phyloP scores from a whole-genome alignment of 2,888 invertebrate species.

The Cataglyphis altisquamis region DNA sequence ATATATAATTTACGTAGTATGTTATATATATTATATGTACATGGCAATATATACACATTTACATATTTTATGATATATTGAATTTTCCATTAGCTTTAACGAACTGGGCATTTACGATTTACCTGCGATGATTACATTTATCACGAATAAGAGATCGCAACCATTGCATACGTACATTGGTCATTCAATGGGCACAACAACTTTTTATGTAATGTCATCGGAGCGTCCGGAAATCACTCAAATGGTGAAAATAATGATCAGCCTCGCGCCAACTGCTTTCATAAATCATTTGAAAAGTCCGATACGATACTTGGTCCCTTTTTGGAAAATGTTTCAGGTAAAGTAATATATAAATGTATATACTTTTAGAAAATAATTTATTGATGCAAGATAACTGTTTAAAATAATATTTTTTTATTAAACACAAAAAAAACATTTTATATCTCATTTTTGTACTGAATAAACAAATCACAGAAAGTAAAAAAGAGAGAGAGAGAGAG shows the following conservation, averaged over 20 bases:
- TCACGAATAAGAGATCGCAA: slow-evolving; percentile 86
- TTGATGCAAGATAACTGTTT: not conserved
- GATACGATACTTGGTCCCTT: slow-evolving; percentile 89
- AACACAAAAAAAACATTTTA: slow-evolving; percentile 67
- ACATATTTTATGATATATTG: not conserved
- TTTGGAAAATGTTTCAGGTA: slow-evolving; percentile 88
- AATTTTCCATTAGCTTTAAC: slow-evolving; percentile 90
- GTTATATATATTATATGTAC: too few relatives aligned
- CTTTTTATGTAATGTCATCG: slow-evolving; percentile 91
- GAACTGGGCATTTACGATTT: slow-evolving; percentile 96
- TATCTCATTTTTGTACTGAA: too few relatives aligned
- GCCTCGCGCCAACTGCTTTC: slow-evolving; percentile 90
- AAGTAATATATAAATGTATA: slow-evolving; percentile 17
- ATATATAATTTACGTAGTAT: too few relatives aligned
- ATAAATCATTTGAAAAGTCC: slow-evolving; percentile 90
- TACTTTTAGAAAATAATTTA: not conserved
- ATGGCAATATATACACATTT: slow-evolving; percentile 76
- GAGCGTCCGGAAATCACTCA: slow-evolving; percentile 88
- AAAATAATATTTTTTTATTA: not conserved
- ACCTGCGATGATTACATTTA: slow-evolving; percentile 89
- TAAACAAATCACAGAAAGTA: too few relatives aligned
- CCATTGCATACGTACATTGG: slow-evolving; percentile 78
- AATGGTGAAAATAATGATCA: slow-evolving; percentile 88
- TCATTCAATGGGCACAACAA: slow-evolving; percentile 89
- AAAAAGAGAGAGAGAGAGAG: too few relatives aligned